A percentile compares a stretch with the other conserved stretches of the same genome.
Conservation (phyloP, 2,113 vertebrate species). For the Dromaius novaehollandiae region DNA sequence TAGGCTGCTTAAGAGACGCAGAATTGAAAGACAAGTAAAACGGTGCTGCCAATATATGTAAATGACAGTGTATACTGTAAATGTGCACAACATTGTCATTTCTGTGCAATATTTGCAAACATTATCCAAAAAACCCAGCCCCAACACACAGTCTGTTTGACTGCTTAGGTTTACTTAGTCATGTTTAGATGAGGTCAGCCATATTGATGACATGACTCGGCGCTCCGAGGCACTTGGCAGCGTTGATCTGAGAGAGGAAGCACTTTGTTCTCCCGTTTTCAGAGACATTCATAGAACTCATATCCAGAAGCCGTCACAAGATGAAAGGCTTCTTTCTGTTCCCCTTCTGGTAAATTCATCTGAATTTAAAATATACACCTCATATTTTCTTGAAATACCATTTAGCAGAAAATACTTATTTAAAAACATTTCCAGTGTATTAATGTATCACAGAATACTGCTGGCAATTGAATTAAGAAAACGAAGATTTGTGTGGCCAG, state of each 20-base stretch:
- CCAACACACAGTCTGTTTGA: neutral
- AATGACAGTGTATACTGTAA: neutral
- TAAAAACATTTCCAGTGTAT: neutral
- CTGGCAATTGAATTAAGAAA: neutral
- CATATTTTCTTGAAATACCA: neutral
- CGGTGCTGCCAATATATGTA: neutral
- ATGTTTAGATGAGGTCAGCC: constrained; percentile 5
- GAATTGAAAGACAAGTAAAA: neutral
- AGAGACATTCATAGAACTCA: neutral
- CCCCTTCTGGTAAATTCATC: neutral
- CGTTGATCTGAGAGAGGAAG: neutral
- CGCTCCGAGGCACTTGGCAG: neutral
- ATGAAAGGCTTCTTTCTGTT: constrained; percentile 13
- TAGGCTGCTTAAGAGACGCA: neutral
- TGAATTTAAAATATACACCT: neutral
- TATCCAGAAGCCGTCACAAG: neutral
- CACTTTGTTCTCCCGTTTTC: neutral
- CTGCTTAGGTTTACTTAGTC: constrained; percentile 1
- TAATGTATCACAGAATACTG: neutral
- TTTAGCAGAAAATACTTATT: neutral
- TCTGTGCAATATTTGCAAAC: neutral
- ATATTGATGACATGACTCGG: neutral
- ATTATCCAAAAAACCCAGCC: neutral
- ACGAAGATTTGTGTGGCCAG: neutral
- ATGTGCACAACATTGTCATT: neutral